These are phyloP conservation scores for Lagopus leucura DNA, from an alignment of 2,113 vertebrate genomes.

Conservation along the genomic window DNA sequence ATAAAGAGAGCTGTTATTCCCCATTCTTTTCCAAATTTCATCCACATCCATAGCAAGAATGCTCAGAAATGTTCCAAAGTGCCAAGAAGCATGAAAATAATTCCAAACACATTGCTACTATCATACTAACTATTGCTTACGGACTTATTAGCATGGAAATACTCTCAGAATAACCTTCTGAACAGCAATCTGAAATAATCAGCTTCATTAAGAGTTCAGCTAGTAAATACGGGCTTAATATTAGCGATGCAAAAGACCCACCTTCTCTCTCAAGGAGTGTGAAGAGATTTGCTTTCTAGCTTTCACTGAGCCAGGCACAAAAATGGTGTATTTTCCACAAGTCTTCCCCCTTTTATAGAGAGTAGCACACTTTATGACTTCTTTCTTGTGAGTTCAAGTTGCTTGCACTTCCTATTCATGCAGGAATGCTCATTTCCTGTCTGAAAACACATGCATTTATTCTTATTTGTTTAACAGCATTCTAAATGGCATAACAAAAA, in stretches of 20 bases:
- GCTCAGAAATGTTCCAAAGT: constrained; percentile 3
- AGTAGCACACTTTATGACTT: not conserved
- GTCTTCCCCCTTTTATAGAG: not conserved
- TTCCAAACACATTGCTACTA: not conserved
- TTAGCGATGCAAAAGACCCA: not conserved
- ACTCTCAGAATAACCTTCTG: not conserved
- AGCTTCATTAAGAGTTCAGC: not conserved
- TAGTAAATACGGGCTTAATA: not conserved
- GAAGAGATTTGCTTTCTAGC: not conserved
- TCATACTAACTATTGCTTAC: not conserved
- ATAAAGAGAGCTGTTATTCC: not conserved
- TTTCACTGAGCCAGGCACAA: not conserved
- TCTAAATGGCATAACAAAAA: not conserved
- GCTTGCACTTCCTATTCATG: not conserved
- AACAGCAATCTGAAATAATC: not conserved
- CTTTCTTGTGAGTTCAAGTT: constrained; percentile 15
- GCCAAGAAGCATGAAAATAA: constrained; percentile 36
- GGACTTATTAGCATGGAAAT: not conserved
- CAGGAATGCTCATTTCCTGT: constrained; percentile 31
- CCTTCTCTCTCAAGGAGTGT: not conserved
- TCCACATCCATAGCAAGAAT: constrained; percentile 17
- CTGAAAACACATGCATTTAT: constrained; percentile 15
- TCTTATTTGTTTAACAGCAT: not conserved
- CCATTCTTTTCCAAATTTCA: not conserved
- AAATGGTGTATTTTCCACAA: not conserved